Conservation (phyloP, 2,797 vertebrate species). For the Dicrostonyx torquatus region DNA sequence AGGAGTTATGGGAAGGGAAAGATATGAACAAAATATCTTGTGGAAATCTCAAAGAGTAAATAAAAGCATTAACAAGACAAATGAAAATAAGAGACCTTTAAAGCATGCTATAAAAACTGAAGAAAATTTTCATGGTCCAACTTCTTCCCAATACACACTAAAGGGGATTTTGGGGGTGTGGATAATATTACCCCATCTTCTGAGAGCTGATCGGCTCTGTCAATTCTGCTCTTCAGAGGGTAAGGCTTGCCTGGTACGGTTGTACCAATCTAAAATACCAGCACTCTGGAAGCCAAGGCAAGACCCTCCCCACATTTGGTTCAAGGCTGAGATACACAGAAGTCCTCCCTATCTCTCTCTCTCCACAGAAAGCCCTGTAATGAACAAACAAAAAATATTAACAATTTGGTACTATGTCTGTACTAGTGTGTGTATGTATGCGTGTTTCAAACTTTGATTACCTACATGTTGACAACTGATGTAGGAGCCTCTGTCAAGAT, state of each 20-base stretch:
- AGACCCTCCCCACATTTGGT: neutral
- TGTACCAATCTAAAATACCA: neutral
- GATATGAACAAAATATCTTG: neutral
- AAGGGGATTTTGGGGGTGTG: neutral
- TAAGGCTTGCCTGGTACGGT: neutral
- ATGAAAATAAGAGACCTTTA: neutral
- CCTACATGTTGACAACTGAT: neutral
- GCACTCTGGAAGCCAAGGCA: neutral
- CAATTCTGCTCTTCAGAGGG: neutral
- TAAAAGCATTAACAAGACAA: neutral
- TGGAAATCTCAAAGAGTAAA: neutral
- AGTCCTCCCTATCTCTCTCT: neutral
- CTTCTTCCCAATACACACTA: neutral
- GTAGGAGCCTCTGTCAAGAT: neutral
- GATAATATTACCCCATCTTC: neutral
- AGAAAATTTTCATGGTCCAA: neutral
- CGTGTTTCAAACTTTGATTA: constrained; percentile 4
- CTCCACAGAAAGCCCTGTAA: neutral
- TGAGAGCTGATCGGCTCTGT: neutral
- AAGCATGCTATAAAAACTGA: neutral
- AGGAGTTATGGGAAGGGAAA: neutral
- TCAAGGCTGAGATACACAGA: neutral
- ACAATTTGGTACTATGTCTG: neutral
- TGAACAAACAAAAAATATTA: neutral
- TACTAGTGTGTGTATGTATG: neutral